Conservation (phyloP, 2,797 vertebrate genomes). For the Micrastur ruficollis region DNA sequence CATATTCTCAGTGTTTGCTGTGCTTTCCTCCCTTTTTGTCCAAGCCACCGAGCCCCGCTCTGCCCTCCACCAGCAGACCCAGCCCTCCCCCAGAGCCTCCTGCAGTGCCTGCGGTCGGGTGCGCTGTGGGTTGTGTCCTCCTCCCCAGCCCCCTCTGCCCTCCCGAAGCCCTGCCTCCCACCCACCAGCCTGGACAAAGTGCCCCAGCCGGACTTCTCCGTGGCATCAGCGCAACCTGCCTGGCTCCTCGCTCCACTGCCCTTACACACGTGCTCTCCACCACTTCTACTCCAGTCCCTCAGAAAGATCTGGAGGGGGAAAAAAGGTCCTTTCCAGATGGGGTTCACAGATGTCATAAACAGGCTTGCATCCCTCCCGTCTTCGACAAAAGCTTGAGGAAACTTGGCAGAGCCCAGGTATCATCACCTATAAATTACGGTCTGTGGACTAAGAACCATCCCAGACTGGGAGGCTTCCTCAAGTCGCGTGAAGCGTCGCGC, state of each 20-base stretch:
- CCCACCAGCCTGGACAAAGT: neutral
- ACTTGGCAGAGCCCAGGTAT: neutral
- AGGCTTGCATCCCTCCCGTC: fast-evolving
- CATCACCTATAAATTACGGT: neutral
- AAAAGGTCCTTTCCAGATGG: neutral
- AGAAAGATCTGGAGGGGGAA: neutral
- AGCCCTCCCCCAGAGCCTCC: neutral
- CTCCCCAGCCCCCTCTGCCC: neutral
- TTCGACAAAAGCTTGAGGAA: neutral
- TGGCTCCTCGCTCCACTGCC: neutral
- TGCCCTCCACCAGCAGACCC: neutral
- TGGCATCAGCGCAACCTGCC: neutral
- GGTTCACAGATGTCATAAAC: neutral
- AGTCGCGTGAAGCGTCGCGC: neutral
- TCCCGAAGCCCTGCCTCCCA: neutral
- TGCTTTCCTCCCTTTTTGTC: neutral
- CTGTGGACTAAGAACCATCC: neutral
- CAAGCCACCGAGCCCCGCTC: neutral
- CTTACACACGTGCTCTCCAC: neutral
- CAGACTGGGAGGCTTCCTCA: neutral
- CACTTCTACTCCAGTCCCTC: neutral
- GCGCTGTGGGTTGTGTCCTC: neutral
- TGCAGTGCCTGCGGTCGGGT: fast-evolving
- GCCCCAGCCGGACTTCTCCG: neutral
- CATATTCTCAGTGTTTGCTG: neutral